phyloP scores from a whole-genome alignment of 1,140 invertebrate species.

The Hirudo medicinalis region DNA sequence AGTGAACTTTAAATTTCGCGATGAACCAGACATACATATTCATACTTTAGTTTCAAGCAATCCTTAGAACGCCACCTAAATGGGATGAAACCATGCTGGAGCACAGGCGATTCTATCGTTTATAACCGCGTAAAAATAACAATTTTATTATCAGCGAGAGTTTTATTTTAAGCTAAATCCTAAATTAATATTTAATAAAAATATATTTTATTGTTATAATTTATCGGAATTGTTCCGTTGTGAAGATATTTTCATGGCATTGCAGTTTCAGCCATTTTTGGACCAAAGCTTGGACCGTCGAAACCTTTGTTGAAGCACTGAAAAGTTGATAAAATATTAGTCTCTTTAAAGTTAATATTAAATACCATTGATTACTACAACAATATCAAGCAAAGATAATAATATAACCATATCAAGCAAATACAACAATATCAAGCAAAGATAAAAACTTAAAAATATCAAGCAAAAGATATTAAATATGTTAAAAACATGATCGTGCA shows the following conservation, averaged over 20 bases:
- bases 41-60: too few relatives aligned
- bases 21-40: too few relatives aligned
- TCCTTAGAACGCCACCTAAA: too few relatives aligned
- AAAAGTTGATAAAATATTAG: neutral
- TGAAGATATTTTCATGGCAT: neutral
- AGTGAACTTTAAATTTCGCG: too few relatives aligned
- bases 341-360: neutral
- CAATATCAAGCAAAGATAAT: neutral
- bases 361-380: neutral
- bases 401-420: neutral
- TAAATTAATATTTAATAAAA: too few relatives aligned
- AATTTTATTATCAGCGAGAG: too few relatives aligned
- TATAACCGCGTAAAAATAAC: too few relatives aligned
- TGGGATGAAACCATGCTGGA: too few relatives aligned
- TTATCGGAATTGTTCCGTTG: neutral
- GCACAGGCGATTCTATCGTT: too few relatives aligned
- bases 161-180: too few relatives aligned
- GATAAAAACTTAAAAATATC: neutral
- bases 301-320: slow-evolving; percentile 16
- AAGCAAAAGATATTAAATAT: too few relatives aligned
- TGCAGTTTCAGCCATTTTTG: slow-evolving; percentile 9
- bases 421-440: neutral
- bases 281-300: slow-evolving; percentile 12
- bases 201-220: too few relatives aligned
- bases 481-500: neutral